Conservation (phyloP, 2,797 vertebrate species). For the Halcyon smyrnensis region DNA sequence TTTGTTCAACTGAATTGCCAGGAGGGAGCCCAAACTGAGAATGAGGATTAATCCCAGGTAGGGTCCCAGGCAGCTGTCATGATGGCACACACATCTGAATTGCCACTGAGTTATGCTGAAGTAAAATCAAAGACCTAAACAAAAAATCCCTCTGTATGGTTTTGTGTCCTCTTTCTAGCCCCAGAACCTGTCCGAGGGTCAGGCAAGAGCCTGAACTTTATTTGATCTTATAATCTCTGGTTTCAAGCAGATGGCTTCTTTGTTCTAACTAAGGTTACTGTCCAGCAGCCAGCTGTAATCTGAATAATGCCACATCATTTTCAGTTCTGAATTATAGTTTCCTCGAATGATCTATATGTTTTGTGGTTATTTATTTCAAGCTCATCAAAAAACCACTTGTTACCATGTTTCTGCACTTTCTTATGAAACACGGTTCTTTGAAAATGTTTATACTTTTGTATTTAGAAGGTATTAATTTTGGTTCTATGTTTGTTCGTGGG, state of each 20-base stretch:
- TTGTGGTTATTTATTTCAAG: constrained; percentile 4
- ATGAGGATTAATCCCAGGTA: not conserved
- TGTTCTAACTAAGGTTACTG: not conserved
- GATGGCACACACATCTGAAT: not conserved
- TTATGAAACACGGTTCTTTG: not conserved
- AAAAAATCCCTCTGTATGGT: not conserved
- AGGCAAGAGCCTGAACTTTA: not conserved
- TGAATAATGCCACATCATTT: not conserved
- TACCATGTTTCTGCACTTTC: not conserved
- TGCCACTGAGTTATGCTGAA: not conserved
- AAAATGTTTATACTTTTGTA: not conserved
- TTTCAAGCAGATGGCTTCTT: not conserved
- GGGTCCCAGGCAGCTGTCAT: not conserved
- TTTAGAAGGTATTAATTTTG: not conserved
- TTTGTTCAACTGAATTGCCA: not conserved
- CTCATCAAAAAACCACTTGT: not conserved
- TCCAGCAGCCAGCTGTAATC: not conserved
- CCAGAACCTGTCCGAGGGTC: not conserved
- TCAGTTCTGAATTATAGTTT: not conserved
- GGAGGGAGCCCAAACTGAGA: not conserved
- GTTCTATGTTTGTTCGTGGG: not conserved
- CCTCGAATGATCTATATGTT: not conserved
- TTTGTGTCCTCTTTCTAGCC: not conserved
- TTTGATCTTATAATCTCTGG: not conserved
- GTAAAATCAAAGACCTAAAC: not conserved